Evolutionary conservation across 2,888 invertebrate genomes (phyloP), one percentile per base, ranked within the genome.

Genomic region (Dorcus parallelipipedus): DNA sequence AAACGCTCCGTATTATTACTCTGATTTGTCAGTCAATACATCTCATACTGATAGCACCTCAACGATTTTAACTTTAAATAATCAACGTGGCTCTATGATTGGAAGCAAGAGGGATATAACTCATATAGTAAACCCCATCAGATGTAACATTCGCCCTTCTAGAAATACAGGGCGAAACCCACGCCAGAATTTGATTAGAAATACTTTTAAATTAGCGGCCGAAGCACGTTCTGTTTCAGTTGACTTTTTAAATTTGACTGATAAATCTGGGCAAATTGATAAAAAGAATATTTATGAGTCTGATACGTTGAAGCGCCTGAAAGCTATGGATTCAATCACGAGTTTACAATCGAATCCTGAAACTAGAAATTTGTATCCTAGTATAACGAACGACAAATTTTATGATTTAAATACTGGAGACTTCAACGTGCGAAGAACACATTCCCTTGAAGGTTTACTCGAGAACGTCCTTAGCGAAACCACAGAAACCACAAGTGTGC

Each of bases 1-100:
- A 69, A 66, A 51, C 86, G 91, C 91, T 38, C 93, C 93, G 0
- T 93, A 93, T 71, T 93, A 93, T 71, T 93, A 93, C 74, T 92
- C 93, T 0, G 93, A 94, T 75, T 80, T 86, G 51, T 86, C 81
- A 3, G 69, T 76, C 67, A 73, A 75, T 60, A 69, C 72, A 0
- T 69, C 69, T 2, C 67, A 69, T 55, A 70, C 66, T 20, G 70
- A 72, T 49, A 73, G 68, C 53, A 67, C 64, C 26, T 70, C 71
- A 10, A 68, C 73, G 2, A 71, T 74, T 23, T 63, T 76, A 59
- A 77, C 76, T 40, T 68, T 91, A 38, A 91, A 91, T 70, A 91
- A 91, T 75, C 90, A 90, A 75, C 79, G 90, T 51, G 86, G 87
- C 43, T 84, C 87, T 10, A 82, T 84, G 42, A 79, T 82, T 56